These are phyloP conservation scores for Caenorhabditis imperialis DNA, from an alignment of 2,888 invertebrate genomes.

Conservation along the genomic window DNA sequence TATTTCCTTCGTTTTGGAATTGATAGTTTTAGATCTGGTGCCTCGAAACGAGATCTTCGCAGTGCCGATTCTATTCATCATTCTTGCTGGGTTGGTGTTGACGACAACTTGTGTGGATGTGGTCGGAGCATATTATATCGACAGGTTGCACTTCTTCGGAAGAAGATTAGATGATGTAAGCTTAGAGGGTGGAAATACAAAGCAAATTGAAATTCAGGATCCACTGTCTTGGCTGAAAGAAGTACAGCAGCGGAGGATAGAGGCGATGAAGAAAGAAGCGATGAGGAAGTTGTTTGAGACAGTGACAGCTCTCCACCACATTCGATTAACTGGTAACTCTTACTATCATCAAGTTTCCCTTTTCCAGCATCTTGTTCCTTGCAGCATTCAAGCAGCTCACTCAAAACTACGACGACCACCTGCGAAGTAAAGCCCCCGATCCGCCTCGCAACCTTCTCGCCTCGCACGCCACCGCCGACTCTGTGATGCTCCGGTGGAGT, in stretches of 20 bases:
- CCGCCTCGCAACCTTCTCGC: constrained; percentile 68
- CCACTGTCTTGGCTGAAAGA: constrained; percentile 77
- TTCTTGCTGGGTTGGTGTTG: constrained; percentile 92
- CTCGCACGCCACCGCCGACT: constrained; percentile 75
- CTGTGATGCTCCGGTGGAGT: constrained; percentile 74
- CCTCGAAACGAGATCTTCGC: constrained; percentile 87
- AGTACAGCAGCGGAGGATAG: constrained; percentile 76
- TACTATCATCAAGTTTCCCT: not conserved
- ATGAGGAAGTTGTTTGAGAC: constrained; percentile 77
- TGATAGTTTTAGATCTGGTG: constrained; percentile 73
- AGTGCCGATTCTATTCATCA: constrained; percentile 91
- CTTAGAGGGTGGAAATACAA: no score
- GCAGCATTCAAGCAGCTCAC: constrained; percentile 63
- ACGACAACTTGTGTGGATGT: constrained; percentile 98
- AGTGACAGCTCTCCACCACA: constrained; percentile 75
- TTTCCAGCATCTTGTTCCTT: not conserved
- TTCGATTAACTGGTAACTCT: constrained; percentile 67
- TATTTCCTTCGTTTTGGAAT: constrained; percentile 3
- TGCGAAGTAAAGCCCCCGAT: constrained; percentile 56
- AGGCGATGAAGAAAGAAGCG: constrained; percentile 77
- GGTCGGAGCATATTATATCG: constrained; percentile 84
- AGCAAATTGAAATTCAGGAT: no score
- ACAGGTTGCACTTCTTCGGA: constrained; percentile 77
- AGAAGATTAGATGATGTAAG: constrained; percentile 70
- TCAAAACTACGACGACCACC: constrained; percentile 55